Conservation (phyloP, 2,888 invertebrate species). For the Acheta domesticus region DNA sequence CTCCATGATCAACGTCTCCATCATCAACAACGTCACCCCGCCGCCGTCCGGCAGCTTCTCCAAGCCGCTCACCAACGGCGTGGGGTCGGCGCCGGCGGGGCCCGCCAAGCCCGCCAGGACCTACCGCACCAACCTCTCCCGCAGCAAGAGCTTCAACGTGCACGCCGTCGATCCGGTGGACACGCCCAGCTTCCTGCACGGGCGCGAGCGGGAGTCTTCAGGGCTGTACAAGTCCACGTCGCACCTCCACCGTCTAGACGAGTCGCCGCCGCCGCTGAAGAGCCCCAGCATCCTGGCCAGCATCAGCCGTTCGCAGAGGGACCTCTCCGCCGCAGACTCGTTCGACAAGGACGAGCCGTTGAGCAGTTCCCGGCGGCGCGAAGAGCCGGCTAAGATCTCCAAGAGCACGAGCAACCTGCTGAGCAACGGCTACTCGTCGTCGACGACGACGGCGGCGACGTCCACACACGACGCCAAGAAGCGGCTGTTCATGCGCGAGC, state of each 20-base stretch:
- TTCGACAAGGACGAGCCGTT: constrained; percentile 43
- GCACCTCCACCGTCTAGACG: constrained; percentile 67
- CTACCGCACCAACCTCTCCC: constrained; percentile 65
- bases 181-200: constrained; percentile 44
- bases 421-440: constrained; percentile 48
- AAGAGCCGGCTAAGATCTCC: constrained; percentile 57
- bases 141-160: constrained; percentile 84
- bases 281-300: constrained; percentile 84
- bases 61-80: constrained; percentile 36
- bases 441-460: constrained; percentile 45
- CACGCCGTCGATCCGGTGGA: constrained; percentile 52
- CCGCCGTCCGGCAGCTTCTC: constrained; percentile 45
- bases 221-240: constrained; percentile 68
- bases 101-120: constrained; percentile 77
- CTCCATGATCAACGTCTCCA: constrained; percentile 43
- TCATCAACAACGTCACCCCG: constrained; percentile 46
- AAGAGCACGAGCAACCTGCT: constrained; percentile 72
- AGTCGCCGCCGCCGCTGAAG: constrained; percentile 69
- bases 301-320: constrained; percentile 77
- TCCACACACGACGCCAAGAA: constrained; percentile 58
- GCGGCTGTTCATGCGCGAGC: constrained; percentile 64
- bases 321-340: constrained; percentile 60
- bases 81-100: constrained; percentile 49
- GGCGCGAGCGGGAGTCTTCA: constrained; percentile 32
- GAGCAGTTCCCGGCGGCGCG: constrained; percentile 35